Conservation (phyloP, 2,888 invertebrate genomes). For the Aethes cnicana region DNA sequence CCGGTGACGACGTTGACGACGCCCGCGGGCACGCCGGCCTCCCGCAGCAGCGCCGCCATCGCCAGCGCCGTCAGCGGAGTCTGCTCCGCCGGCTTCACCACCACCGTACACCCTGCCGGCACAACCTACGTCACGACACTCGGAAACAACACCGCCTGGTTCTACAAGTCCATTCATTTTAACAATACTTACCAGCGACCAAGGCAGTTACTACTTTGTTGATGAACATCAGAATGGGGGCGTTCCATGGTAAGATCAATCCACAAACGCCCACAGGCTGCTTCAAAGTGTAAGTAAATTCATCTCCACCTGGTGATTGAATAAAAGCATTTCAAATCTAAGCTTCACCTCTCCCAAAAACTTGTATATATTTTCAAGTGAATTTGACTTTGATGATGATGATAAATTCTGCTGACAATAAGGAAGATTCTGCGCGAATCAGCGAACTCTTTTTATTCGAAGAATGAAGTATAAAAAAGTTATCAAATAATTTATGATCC, state of each 20-base stretch:
- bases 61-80: conserved; percentile 94
- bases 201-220: conserved; percentile 93
- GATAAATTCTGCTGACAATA: no score
- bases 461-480: conserved; percentile 18
- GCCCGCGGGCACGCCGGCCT: conserved; percentile 95
- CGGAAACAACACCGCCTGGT: conserved; percentile 10
- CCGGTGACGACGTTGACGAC: conserved; percentile 95
- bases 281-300: conserved; percentile 85
- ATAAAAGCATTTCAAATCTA: no score
- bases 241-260: conserved; percentile 96
- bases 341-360: no score
- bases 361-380: no score
- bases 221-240: conserved; percentile 91
- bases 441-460: no score
- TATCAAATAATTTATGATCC: neutral
- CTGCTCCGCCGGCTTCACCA: conserved; percentile 96
- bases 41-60: conserved; percentile 88
- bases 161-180: conserved; percentile 6
- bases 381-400: no score
- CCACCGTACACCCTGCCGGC: conserved; percentile 86
- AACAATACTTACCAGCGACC: conserved; percentile 60
- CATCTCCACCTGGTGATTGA: conserved; percentile 83
- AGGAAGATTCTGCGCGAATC: no score
- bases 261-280: conserved; percentile 88
- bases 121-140: neutral